These are phyloP conservation scores for Serrognathus titanus DNA, from an alignment of 2,888 invertebrate genomes.

Conservation along the genomic window DNA sequence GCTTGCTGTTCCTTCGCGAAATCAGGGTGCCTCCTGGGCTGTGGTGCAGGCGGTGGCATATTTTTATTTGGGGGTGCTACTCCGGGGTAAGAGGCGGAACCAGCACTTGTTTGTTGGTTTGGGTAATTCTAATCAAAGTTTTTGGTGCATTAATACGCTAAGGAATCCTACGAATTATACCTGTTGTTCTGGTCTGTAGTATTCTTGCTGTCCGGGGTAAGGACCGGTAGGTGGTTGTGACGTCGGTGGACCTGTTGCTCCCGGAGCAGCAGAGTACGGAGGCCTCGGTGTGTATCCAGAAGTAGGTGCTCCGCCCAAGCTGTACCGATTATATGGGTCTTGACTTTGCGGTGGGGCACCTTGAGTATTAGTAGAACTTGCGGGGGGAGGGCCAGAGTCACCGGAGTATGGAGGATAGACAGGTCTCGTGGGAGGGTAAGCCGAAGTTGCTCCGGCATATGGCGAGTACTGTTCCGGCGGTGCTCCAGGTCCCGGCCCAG, in stretches of 20 bases:
- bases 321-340: slow-evolving; percentile 47
- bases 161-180: slow-evolving; percentile 23
- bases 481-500: slow-evolving; percentile 56
- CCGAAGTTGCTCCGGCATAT: slow-evolving; percentile 30
- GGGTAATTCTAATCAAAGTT: slow-evolving; percentile 21
- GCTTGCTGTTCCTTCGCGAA: slow-evolving; percentile 74
- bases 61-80: slow-evolving; percentile 53
- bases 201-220: slow-evolving; percentile 55
- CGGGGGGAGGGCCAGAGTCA: slow-evolving; percentile 36
- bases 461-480: slow-evolving; percentile 59
- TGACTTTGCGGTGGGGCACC: slow-evolving; percentile 44
- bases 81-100: slow-evolving; percentile 44
- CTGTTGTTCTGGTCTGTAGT: slow-evolving; percentile 52
- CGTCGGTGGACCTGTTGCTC: slow-evolving; percentile 39
- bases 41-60: slow-evolving; percentile 64
- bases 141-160: not conserved
- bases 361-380: slow-evolving; percentile 26
- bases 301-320: slow-evolving; percentile 34
- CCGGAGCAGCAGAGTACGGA: slow-evolving; percentile 38
- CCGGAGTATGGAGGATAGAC: slow-evolving; percentile 75
- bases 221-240: slow-evolving; percentile 51
- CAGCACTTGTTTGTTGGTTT: slow-evolving; percentile 44
- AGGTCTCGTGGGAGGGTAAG: slow-evolving; percentile 63
- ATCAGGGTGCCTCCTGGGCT: slow-evolving; percentile 77
- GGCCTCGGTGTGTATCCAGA: slow-evolving; percentile 43